Evolutionary conservation across 2,888 invertebrate genomes (phyloP).

Genomic region (Merodon equestris): DNA sequence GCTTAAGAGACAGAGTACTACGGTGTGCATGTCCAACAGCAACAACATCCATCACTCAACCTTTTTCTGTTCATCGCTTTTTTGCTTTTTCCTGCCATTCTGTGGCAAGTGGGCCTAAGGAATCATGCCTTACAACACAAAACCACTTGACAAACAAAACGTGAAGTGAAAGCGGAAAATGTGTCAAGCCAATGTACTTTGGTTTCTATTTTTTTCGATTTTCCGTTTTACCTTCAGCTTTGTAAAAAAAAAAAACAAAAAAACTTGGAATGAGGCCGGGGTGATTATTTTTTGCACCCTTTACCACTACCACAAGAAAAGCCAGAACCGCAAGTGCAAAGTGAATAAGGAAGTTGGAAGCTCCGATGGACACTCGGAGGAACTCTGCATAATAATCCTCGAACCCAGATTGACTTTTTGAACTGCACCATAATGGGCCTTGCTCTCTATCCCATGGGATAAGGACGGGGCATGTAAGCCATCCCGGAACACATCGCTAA

Average conservation of each 20-base stretch:
- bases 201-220: slow-evolving; percentile 20
- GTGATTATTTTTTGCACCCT: slow-evolving; percentile 37
- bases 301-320: slow-evolving; percentile 1
- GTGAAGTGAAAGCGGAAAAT: slow-evolving; percentile 59
- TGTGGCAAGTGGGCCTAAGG: slow-evolving; percentile 20
- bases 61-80: not conserved
- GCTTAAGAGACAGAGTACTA: not conserved
- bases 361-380: slow-evolving; percentile 59
- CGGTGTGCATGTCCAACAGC: not conserved
- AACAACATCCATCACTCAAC: slow-evolving; percentile 32
- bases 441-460: too few species aligned
- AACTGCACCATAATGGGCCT: slow-evolving; percentile 43
- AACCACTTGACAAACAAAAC: slow-evolving; percentile 62
- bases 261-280: too few species aligned
- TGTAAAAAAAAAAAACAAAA: slow-evolving; percentile 52
- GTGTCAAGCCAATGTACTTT: slow-evolving; percentile 68
- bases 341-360: slow-evolving; percentile 28
- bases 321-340: too few species aligned
- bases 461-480: too few species aligned
- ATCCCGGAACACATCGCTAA: slow-evolving; percentile 28
- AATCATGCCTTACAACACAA: slow-evolving; percentile 35
- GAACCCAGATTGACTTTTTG: slow-evolving; percentile 50
- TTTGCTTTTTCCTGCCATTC: too few species aligned
- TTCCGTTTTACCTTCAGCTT: slow-evolving; percentile 1
- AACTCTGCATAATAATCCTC: slow-evolving; percentile 55